Evolutionary conservation across 2,797 vertebrate genomes (phyloP), one percentile per base, ranked within the genome.

Genomic region (Rhyacichthys aspro): DNA sequence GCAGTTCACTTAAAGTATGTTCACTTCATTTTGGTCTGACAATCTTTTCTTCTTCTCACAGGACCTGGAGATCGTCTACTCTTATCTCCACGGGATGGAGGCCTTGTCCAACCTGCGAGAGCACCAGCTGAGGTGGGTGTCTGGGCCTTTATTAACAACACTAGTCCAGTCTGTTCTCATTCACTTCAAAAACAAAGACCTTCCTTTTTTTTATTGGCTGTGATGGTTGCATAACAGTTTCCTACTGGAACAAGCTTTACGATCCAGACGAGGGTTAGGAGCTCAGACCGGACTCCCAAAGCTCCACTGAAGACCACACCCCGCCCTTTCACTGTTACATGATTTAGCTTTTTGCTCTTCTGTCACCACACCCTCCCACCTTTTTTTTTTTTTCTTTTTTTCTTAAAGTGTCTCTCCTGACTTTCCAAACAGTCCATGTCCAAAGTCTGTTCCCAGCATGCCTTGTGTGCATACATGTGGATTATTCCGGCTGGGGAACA

Each of bases 31-130:
- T 1, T 5, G 33, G 8, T 67, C 58, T 72, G 45, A 79, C 8
- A 17, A 11, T 36, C 7, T 11, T 77, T 0, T 74, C 0, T 36
- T 74, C n/a, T 64, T 55, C 36, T 55, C 62, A 59, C 87, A 99
- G 97, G 96, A 99, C 86, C 87, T 99, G 93, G 97, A 99, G 90
- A 98, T 99, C 5, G 96, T 99, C 11, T 99, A 99, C 87, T 99
- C 97, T 0, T 99, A 99, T 82, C 92, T 99, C 58, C 98, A 99
- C 42, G 98, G 98, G 37, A 99, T 99, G 98, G 98, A 99, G 90
- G 98, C 97, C 16, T 86, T 99, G 78, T 99, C 96, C 67, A 99
- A 98, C 87, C 92, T 99, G 61, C 89, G 97, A 42, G 97, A 99
- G 55, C 97, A 98, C 85, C 97, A 99, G 78, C 91, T 99, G 55